A percentile compares a stretch with the other conserved stretches of the same genome.
Conservation (phyloP, 2,113 vertebrate species). For the Bubo bubo region DNA sequence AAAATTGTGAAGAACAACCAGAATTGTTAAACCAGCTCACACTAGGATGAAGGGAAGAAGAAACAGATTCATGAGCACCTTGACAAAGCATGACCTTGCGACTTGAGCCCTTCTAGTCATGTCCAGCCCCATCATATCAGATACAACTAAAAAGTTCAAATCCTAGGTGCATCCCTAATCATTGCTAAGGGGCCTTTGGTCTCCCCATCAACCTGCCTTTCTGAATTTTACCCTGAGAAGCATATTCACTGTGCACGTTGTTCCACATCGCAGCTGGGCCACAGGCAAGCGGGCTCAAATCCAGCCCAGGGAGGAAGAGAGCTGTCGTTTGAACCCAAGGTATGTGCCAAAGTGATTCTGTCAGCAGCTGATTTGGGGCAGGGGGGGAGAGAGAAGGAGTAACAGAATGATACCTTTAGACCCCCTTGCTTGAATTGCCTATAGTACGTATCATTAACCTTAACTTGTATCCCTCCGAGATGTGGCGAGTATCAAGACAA, state of each 20-base stretch:
- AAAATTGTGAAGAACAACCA: background rate
- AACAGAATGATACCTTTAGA: background rate
- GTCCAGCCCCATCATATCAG: background rate
- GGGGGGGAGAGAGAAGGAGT: background rate
- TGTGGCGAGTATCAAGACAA: background rate
- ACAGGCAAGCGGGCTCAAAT: accelerated
- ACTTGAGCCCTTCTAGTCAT: background rate
- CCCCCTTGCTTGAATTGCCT: background rate
- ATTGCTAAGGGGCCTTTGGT: background rate
- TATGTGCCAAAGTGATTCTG: background rate
- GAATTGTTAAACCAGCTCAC: background rate
- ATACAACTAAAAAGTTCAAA: background rate
- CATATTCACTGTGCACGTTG: background rate
- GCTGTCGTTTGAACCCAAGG: background rate
- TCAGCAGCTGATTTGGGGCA: background rate
- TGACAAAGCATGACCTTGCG: background rate
- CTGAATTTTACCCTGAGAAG: background rate
- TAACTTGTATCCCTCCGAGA: background rate
- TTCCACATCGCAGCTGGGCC: background rate
- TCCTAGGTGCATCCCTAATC: background rate
- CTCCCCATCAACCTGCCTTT: background rate
- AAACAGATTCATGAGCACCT: background rate
- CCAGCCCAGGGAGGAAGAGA: background rate
- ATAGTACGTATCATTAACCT: background rate
- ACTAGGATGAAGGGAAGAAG: background rate